Conservation (phyloP, 2,888 invertebrate species). For the Gari tellinella region DNA sequence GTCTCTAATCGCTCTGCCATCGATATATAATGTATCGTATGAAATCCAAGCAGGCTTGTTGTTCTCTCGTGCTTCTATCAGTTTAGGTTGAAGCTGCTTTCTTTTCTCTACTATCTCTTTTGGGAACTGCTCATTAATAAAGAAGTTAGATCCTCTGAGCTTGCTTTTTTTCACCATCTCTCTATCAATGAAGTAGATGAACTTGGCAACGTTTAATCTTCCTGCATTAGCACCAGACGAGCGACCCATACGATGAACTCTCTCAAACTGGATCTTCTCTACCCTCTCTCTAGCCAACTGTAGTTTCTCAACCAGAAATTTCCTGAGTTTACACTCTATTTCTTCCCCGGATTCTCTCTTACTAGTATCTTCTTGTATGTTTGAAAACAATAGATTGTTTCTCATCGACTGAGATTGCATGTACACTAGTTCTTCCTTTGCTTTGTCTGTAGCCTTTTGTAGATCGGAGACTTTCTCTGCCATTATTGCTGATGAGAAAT, state of each 20-base stretch:
- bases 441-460: conserved; percentile 4
- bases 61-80: conserved; percentile 9
- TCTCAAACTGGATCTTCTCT: conserved; percentile 19
- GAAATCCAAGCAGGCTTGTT: conserved; percentile 17
- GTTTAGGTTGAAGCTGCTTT: conserved; percentile 6
- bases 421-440: conserved; percentile 18
- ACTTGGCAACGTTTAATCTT: conserved; percentile 38
- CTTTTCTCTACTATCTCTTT: conserved; percentile 14
- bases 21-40: conserved; percentile 27
- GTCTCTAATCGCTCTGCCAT: conserved; percentile 4
- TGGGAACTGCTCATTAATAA: conserved; percentile 36
- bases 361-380: conserved; percentile 11
- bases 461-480: conserved; percentile 6
- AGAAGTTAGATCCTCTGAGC: conserved; percentile 9
- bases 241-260: conserved; percentile 21
- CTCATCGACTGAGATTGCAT: conserved; percentile 29
- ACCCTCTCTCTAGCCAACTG: conserved; percentile 6
- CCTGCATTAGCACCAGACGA: background rate
- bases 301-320: conserved; percentile 8
- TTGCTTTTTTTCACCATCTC: conserved; percentile 24
- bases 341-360: conserved; percentile 17
- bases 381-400: conserved; percentile 23
- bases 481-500: background rate
- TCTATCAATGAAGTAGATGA: conserved; percentile 28
- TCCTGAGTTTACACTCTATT: conserved; percentile 5